Conservation (phyloP, 2,888 invertebrate species). For the Baccha elongata region DNA sequence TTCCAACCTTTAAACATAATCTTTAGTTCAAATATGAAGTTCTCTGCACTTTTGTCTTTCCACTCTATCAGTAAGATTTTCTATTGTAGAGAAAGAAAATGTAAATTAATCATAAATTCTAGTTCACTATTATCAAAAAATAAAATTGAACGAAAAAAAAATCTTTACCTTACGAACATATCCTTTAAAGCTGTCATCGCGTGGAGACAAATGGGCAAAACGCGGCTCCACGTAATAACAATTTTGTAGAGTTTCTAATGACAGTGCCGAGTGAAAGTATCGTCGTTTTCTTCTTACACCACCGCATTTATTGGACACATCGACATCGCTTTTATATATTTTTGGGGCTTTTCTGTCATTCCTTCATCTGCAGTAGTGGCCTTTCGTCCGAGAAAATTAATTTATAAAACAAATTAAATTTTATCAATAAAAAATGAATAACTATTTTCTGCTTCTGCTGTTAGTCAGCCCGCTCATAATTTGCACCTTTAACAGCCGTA, state of each 20-base stretch:
- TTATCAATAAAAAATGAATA: constrained; percentile 84
- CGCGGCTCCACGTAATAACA: constrained; percentile 75
- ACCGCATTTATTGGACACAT: constrained; percentile 69
- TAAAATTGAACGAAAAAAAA: background rate
- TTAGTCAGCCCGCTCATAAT: constrained; percentile 89
- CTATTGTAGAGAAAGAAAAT: too few species aligned
- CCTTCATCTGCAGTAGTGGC: constrained; percentile 35
- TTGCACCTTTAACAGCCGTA: constrained; percentile 88
- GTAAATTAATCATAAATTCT: too few species aligned
- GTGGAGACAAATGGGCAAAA: constrained; percentile 59
- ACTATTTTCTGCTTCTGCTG: constrained; percentile 86
- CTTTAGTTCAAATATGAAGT: too few species aligned
- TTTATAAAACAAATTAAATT: constrained; percentile 46
- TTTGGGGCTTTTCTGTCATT: constrained; percentile 57
- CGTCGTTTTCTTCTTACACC: constrained; percentile 70
- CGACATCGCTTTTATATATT: constrained; percentile 60
- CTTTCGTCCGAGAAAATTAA: constrained; percentile 40
- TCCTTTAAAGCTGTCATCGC: constrained; percentile 37
- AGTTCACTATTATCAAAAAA: too few species aligned
- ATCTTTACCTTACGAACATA: constrained; percentile 21
- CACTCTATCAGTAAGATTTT: too few species aligned
- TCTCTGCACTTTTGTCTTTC: too few species aligned
- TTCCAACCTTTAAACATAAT: too few species aligned
- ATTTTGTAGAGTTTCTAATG: constrained; percentile 65
- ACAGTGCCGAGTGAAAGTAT: constrained; percentile 69